Evolutionary conservation across 2,797 vertebrate species (phyloP).

Genomic region (Lacerta viridis): DNA sequence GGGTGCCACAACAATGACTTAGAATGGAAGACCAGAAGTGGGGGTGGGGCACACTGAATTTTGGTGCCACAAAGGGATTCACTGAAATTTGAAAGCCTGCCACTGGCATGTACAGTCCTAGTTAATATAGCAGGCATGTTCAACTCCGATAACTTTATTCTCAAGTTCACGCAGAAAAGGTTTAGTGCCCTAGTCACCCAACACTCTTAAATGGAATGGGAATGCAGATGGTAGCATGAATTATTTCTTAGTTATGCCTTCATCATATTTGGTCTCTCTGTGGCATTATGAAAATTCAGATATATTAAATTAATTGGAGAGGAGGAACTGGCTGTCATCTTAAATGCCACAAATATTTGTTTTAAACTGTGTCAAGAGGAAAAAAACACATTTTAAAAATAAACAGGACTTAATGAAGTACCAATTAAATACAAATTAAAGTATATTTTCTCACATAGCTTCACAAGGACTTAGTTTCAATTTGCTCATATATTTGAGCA

Average conservation of each 20-base stretch:
- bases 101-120: too few relatives aligned
- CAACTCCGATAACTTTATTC: background rate
- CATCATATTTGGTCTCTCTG: background rate
- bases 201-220: background rate
- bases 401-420: conserved; percentile 18
- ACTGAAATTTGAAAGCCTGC: too few relatives aligned
- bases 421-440: background rate
- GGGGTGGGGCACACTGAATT: too few relatives aligned
- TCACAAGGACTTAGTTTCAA: background rate
- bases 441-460: background rate
- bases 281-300: background rate
- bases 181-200: background rate
- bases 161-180: background rate
- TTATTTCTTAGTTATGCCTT: background rate
- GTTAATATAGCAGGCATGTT: background rate
- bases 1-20: too few relatives aligned
- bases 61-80: too few relatives aligned
- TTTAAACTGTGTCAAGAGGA: background rate
- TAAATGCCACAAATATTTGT: conserved; percentile 5
- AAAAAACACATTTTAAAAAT: background rate
- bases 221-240: background rate
- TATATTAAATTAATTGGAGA: background rate
- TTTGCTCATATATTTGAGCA: background rate
- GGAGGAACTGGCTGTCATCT: background rate
- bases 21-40: too few relatives aligned